phyloP scores from a whole-genome alignment of 2,888 invertebrate species.

The Agrilus cyanescens region DNA sequence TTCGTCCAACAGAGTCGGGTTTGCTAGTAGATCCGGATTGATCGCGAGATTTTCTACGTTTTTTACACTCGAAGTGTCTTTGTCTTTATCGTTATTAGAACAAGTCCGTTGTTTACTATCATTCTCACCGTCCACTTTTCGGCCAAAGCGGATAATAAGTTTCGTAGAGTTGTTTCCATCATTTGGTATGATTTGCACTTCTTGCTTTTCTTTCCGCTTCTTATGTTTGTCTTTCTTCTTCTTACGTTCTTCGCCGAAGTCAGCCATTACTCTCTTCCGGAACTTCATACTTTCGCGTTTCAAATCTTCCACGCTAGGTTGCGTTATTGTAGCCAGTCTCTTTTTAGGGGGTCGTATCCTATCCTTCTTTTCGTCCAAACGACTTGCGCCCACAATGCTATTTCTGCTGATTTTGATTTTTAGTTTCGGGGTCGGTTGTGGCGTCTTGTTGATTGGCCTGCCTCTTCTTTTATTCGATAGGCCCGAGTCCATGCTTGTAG shows the following conservation, averaged over 20 bases:
- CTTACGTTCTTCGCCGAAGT: slow-evolving; percentile 61
- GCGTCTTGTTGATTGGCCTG: slow-evolving; percentile 29
- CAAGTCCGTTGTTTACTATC: slow-evolving; percentile 23
- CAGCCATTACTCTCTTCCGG: slow-evolving; percentile 72
- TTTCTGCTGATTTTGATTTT: slow-evolving; percentile 50
- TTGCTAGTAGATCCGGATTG: slow-evolving; percentile 6
- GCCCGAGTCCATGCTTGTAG: slow-evolving; percentile 18
- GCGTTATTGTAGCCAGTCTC: slow-evolving; percentile 45
- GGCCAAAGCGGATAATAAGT: slow-evolving; percentile 20
- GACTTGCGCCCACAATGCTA: slow-evolving; percentile 36
- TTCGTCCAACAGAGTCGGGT: slow-evolving; percentile 1
- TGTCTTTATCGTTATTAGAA: slow-evolving; percentile 10
- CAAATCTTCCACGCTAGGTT: slow-evolving; percentile 67
- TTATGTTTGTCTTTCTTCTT: slow-evolving; percentile 42
- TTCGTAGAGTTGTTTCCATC: slow-evolving; percentile 51
- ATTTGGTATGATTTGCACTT: slow-evolving; percentile 44
- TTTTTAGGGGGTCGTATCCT: slow-evolving; percentile 71
- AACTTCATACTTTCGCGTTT: slow-evolving; percentile 81
- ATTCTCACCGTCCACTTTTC: slow-evolving; percentile 16
- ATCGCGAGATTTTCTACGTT: slow-evolving; percentile 10
- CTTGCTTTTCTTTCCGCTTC: slow-evolving; percentile 41
- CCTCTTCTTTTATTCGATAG: slow-evolving; percentile 30
- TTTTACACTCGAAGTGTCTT: slow-evolving; percentile 4
- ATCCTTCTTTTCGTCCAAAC: slow-evolving; percentile 38
- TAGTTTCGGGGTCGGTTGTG: slow-evolving; percentile 49